These are phyloP conservation scores for Stenchaetothrips biformis DNA, from an alignment of 2,888 invertebrate species.

Conservation along the genomic window DNA sequence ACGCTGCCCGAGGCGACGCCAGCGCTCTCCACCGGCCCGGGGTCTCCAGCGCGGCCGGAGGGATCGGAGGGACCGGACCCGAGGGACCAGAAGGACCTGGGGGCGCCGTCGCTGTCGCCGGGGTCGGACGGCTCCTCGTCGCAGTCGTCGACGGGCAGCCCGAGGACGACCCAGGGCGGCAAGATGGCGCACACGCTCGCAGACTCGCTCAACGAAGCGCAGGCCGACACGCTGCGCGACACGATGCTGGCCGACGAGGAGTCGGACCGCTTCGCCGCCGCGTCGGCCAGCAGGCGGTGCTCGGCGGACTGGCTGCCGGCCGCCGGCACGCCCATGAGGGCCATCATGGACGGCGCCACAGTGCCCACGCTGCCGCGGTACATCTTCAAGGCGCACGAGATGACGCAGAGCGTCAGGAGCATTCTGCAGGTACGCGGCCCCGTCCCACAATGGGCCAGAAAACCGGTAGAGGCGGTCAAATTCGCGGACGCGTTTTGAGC, in stretches of 20 bases:
- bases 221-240: neutral
- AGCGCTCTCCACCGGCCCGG: neutral
- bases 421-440: neutral
- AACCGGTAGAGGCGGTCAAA: too few species aligned
- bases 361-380: neutral
- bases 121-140: neutral
- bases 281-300: neutral
- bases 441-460: neutral
- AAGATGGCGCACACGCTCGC: neutral
- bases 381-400: slow-evolving; percentile 21
- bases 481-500: too few species aligned
- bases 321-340: neutral
- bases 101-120: neutral
- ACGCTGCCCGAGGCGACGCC: neutral
- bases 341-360: slow-evolving; percentile 15
- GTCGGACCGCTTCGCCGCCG: neutral
- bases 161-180: neutral
- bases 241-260: neutral
- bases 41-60: too few species aligned
- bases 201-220: neutral
- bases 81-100: too few species aligned
- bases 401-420: neutral
- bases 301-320: neutral
- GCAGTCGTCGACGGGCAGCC: neutral
- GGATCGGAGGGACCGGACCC: too few species aligned